Percentiles rank a stretch among this genome's conserved stretches.
Evolutionary conservation across 1,140 invertebrate genomes (phyloP).

Genomic region (Drosophila setifemur): DNA sequence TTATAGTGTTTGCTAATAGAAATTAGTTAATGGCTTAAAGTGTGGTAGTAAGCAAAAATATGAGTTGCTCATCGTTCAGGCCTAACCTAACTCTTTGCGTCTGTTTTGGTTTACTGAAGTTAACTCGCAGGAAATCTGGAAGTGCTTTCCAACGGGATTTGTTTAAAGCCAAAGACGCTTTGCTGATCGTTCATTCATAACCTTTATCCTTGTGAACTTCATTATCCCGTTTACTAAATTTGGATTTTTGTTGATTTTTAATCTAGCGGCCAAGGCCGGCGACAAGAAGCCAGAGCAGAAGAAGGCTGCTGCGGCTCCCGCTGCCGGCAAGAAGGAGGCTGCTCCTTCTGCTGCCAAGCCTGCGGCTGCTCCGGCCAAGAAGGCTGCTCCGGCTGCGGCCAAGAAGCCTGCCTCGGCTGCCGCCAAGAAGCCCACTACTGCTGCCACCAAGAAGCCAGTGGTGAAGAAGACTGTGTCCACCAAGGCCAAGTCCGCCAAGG

Average conservation of each 20-base stretch:
- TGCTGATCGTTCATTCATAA: not conserved
- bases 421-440: constrained; percentile 70
- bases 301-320: constrained; percentile 75
- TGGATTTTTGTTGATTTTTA: constrained; percentile 29
- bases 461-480: constrained; percentile 72
- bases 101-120: not conserved
- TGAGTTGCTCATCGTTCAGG: constrained; percentile 41
- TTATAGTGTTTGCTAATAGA: not conserved
- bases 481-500: constrained; percentile 85
- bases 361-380: constrained; percentile 82
- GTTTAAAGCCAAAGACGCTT: too few species aligned
- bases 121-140: not conserved
- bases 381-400: constrained; percentile 73
- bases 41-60: too few species aligned
- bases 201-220: too few species aligned
- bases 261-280: constrained; percentile 79
- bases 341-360: constrained; percentile 83
- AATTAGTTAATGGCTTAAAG: too few species aligned
- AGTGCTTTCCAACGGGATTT: too few species aligned
- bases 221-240: constrained; percentile 52
- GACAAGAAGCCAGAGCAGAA: constrained; percentile 82
- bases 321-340: constrained; percentile 83
- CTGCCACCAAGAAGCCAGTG: constrained; percentile 79
- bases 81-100: constrained; percentile 53
- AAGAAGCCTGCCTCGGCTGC: constrained; percentile 64